A percentile compares a stretch with the other conserved stretches of the same genome.
Evolutionary conservation across 2,113 vertebrate species (phyloP).

Genomic region (Corythornis vintsioides): DNA sequence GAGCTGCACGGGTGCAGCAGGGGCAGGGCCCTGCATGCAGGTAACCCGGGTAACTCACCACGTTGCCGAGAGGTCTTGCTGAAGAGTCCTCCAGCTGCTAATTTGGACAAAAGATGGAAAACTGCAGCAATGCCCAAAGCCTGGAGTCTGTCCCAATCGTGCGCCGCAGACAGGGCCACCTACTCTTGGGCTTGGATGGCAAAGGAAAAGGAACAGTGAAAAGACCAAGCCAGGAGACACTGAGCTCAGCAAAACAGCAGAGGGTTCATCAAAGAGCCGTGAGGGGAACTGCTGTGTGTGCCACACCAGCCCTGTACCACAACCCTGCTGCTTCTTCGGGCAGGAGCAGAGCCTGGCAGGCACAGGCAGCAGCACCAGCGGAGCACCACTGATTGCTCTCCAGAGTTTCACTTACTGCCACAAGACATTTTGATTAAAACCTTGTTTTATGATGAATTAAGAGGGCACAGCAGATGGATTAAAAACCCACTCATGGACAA

Average conservation of each 20-base stretch:
- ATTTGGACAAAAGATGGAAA: background rate
- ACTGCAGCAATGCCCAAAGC: background rate
- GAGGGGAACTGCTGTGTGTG: accelerated
- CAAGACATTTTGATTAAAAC: conserved; percentile 50
- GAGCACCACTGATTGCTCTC: background rate
- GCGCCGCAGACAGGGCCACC: accelerated
- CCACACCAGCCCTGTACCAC: background rate
- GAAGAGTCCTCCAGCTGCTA: accelerated
- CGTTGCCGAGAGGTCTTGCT: background rate
- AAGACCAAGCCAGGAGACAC: background rate
- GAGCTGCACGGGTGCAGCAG: background rate
- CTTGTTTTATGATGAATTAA: conserved; percentile 34
- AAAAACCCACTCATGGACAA: background rate
- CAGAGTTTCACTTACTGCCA: background rate
- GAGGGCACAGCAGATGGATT: conserved; percentile 24
- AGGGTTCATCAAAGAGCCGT: background rate
- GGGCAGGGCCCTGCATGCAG: background rate
- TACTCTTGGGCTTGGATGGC: background rate
- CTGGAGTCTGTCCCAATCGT: accelerated
- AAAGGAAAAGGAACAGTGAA: background rate
- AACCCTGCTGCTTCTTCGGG: background rate
- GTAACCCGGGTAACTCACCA: background rate
- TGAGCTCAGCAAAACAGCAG: background rate
- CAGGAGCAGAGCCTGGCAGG: background rate
- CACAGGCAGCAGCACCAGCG: background rate